Percentiles rank a stretch among this genome's conserved stretches.
Evolutionary conservation across 2,888 invertebrate species (phyloP).

Genomic region (Drosophila macrospina): DNA sequence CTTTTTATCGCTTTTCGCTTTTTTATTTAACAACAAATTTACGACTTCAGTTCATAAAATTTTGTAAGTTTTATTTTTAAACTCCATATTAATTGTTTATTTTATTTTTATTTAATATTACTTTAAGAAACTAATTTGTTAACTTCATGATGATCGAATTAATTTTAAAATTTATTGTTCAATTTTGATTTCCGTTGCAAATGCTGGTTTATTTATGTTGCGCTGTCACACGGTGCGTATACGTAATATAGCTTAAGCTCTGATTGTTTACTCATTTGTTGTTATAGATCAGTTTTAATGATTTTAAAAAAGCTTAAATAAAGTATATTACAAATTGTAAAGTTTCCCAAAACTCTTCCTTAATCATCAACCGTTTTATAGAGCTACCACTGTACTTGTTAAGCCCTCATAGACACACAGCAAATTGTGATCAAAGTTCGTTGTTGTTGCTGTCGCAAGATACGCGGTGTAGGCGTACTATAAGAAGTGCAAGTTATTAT

Average conservation of each 20-base stretch:
- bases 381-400: background rate
- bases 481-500: slow-evolving; percentile 15
- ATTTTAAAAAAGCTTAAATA: too few relatives aligned
- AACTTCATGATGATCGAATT: background rate
- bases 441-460: background rate
- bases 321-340: too few relatives aligned
- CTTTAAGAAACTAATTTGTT: background rate
- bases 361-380: background rate
- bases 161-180: background rate
- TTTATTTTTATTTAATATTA: slow-evolving; percentile 11
- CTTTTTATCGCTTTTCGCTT: background rate
- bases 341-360: too few relatives aligned
- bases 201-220: background rate
- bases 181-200: background rate
- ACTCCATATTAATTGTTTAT: background rate
- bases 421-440: background rate
- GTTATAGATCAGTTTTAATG: too few relatives aligned
- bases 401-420: background rate
- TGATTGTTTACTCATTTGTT: too few relatives aligned
- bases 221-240: slow-evolving; percentile 9
- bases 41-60: background rate
- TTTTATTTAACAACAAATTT: slow-evolving; percentile 8
- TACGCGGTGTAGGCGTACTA: slow-evolving; percentile 32
- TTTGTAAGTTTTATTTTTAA: slow-evolving; percentile 13
- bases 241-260: background rate